phyloP scores from a whole-genome alignment of 2,113 vertebrate genomes.

The Cebidichthys violaceus region DNA sequence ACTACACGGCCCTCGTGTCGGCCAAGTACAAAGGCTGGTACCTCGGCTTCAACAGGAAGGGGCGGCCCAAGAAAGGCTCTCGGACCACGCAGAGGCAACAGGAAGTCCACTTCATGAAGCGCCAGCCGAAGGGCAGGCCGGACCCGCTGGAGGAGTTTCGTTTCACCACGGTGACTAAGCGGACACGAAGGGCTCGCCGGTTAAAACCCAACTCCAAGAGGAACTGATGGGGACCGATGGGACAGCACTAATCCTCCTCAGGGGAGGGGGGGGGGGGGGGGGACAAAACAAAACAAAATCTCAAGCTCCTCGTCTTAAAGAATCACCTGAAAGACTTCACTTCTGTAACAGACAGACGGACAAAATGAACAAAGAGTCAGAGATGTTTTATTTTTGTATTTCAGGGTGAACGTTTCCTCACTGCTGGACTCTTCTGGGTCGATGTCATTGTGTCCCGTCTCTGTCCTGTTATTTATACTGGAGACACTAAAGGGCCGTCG shows the following conservation, averaged over 20 bases:
- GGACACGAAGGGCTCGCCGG: constrained; percentile 86
- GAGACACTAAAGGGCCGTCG: constrained; percentile 78
- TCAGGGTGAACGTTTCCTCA: constrained; percentile 80
- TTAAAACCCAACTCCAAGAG: constrained; percentile 82
- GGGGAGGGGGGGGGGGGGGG: background rate
- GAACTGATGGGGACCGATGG: constrained; percentile 67
- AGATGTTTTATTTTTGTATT: constrained; percentile 89
- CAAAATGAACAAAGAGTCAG: constrained; percentile 68
- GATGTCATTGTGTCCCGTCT: constrained; percentile 78
- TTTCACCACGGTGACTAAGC: constrained; percentile 87
- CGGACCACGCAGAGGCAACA: constrained; percentile 85
- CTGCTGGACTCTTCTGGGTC: constrained; percentile 82
- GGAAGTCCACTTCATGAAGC: constrained; percentile 89
- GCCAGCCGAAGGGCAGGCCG: constrained; percentile 79
- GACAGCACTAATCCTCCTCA: constrained; percentile 64
- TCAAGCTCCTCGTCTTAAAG: constrained; percentile 70
- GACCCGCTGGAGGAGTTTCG: constrained; percentile 85
- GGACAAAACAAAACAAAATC: constrained; percentile 44
- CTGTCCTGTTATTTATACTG: constrained; percentile 87
- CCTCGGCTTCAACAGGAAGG: constrained; percentile 87
- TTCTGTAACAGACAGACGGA: constrained; percentile 67
- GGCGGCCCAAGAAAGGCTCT: constrained; percentile 84
- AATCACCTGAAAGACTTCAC: constrained; percentile 72
- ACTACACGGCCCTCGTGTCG: constrained; percentile 87
- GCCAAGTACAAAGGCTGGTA: constrained; percentile 89